Base-by-base conservation (phyloP, 2,888 invertebrate species). In the Caenorhabditis macrosperma region DNA sequence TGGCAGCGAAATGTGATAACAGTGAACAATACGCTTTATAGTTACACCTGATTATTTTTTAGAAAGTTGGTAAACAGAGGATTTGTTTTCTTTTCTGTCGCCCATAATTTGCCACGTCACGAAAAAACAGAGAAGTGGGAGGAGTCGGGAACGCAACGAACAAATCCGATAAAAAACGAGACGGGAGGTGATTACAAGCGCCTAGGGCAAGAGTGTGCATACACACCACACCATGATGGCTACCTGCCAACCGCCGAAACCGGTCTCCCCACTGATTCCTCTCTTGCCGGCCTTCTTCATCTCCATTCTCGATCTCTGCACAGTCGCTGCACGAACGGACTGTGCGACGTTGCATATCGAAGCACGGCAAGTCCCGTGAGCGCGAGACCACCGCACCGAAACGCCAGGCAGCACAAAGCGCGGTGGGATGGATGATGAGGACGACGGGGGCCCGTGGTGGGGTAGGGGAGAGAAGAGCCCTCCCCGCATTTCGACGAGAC, bases 201-300 rank as follows among this genome's bases (percentile, higher is more conserved):
- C 28, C 35, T 20, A n/a, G 67, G 46, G 38, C 9, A 57, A 68
- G 59, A 57, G 20, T 38, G 26, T 69, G 68, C 59, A 50, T 50
- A 59, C 59, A 52, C 26, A 69, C 46, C 44, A n/a, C 38, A 35
- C 48, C 55, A 46, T 4, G 22, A 41, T 35, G 44, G 59, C 68
- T 48, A 68, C 59, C 59, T 60, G 59, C 68, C 59, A 69, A 46
- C 33, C 20, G 20, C 55, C 35, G 68, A 69, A 69, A 69, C 68
- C 68, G 68, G 68, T 69, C 59, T 59, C 24, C 44, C 44, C 22
- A n/a, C 12, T 66, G 38, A 54, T 57, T 55, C 46, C 35, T 24
- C 46, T 68, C 57, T n/a, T 55, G 35, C 20, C 46, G n/a, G n/a
- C n/a, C n/a, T n/a, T n/a, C n/a, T n/a, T 17, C 50, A 44, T 15